Conservation (phyloP, 2,888 invertebrate genomes). For the Rosalia funebris region DNA sequence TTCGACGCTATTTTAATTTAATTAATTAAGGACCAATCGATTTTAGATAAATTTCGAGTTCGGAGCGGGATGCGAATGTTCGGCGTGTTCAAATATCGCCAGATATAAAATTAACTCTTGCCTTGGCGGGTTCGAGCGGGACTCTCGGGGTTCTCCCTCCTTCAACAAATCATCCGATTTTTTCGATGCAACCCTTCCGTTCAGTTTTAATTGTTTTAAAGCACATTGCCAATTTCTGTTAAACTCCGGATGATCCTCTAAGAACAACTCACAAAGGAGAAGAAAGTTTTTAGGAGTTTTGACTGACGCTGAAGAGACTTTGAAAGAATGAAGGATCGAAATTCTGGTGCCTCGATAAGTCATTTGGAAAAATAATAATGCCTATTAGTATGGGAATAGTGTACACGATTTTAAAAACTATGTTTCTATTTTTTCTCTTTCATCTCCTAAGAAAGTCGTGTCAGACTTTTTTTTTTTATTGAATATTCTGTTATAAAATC, state of each 20-base stretch:
- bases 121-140: slow-evolving; percentile 45
- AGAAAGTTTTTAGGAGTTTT: background rate
- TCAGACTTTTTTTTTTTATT: no score
- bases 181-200: slow-evolving; percentile 58
- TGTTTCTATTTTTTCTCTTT: no score
- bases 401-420: no score
- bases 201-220: slow-evolving; percentile 62
- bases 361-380: no score
- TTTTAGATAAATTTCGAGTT: slow-evolving; percentile 44
- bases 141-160: slow-evolving; percentile 48
- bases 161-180: slow-evolving; percentile 61
- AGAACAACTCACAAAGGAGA: slow-evolving; percentile 25
- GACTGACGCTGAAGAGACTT: background rate
- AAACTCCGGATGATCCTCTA: slow-evolving; percentile 38
- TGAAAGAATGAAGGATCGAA: no score
- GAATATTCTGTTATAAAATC: no score
- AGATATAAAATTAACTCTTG: slow-evolving; percentile 49
- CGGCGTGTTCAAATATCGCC: slow-evolving; percentile 47
- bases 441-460: no score
- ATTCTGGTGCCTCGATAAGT: no score
- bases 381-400: no score
- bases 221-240: slow-evolving; percentile 60
- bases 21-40: slow-evolving; percentile 47
- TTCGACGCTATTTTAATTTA: slow-evolving; percentile 44
- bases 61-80: slow-evolving; percentile 41